Evolutionary conservation across 1,140 invertebrate genomes (phyloP).

Genomic region (Triops cancriformis): DNA sequence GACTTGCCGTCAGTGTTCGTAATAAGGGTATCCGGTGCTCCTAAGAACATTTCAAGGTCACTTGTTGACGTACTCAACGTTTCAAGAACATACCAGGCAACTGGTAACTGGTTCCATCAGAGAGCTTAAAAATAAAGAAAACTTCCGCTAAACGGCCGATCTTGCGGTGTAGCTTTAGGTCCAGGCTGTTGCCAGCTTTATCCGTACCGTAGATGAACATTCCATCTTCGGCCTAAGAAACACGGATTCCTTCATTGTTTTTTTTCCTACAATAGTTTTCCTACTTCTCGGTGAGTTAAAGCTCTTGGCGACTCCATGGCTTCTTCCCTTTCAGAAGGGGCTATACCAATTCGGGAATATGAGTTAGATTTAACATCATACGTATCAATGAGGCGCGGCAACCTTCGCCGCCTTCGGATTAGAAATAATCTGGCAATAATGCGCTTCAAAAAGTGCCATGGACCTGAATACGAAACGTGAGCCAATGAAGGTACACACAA

Average conservation of each 20-base stretch:
- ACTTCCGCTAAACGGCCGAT: slow-evolving; percentile 38
- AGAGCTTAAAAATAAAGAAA: slow-evolving; percentile 40
- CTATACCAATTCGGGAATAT: slow-evolving; percentile 18
- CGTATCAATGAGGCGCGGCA: slow-evolving; percentile 19
- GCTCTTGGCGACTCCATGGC: slow-evolving; percentile 20
- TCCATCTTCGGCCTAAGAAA: slow-evolving; percentile 29
- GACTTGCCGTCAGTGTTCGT: slow-evolving; percentile 34
- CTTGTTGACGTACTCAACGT: slow-evolving; percentile 30
- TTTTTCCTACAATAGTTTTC: background rate
- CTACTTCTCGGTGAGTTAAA: slow-evolving; percentile 26
- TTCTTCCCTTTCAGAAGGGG: slow-evolving; percentile 25
- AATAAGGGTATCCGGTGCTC: slow-evolving; percentile 41
- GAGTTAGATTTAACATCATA: slow-evolving; percentile 16
- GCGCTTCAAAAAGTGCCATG: slow-evolving; percentile 25
- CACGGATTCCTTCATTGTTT: background rate
- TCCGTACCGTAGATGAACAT: slow-evolving; percentile 31
- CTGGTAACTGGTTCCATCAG: slow-evolving; percentile 43
- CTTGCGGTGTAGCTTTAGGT: slow-evolving; percentile 26
- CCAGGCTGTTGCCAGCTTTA: slow-evolving; percentile 26
- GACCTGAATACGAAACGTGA: slow-evolving; percentile 14
- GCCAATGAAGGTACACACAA: background rate
- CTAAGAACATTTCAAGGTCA: slow-evolving; percentile 30
- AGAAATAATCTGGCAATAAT: slow-evolving; percentile 20
- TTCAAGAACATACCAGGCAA: slow-evolving; percentile 42
- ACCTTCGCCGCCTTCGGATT: slow-evolving; percentile 15